Conservation (phyloP, 1,140 invertebrate genomes). For the Drosophila watanabei region DNA sequence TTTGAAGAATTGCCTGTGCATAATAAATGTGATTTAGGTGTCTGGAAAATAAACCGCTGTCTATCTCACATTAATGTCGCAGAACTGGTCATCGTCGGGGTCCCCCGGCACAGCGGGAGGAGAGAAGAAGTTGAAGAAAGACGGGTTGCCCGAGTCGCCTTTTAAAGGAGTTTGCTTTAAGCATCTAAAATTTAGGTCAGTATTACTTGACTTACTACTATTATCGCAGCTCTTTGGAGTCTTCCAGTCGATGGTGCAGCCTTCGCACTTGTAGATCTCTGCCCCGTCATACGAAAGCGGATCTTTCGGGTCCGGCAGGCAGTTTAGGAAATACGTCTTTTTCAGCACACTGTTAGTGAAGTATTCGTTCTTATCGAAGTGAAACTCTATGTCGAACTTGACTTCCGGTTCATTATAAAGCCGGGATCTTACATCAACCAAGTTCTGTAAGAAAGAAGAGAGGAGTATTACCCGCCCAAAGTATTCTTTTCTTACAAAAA, state of each 20-base stretch:
- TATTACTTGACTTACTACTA: slow-evolving; percentile 90
- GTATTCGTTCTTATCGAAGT: slow-evolving; percentile 95
- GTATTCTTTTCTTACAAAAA: not conserved
- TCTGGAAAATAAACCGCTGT: not conserved
- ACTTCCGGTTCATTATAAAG: slow-evolving; percentile 59
- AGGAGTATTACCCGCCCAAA: not conserved
- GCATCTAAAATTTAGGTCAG: not conserved
- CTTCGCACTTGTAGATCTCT: slow-evolving; percentile 94
- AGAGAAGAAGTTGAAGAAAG: slow-evolving; percentile 98
- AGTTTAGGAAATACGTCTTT: slow-evolving; percentile 95
- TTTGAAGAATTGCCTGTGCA: slow-evolving; percentile 86
- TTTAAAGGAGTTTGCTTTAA: no score
- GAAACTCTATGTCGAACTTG: slow-evolving; percentile 94
- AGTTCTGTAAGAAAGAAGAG: slow-evolving; percentile 5
- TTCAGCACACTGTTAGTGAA: slow-evolving; percentile 94
- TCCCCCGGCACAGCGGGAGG: slow-evolving; percentile 88
- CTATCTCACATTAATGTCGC: slow-evolving; percentile 74
- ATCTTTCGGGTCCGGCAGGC: slow-evolving; percentile 92
- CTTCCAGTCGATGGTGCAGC: slow-evolving; percentile 86
- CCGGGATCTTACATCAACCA: slow-evolving; percentile 64
- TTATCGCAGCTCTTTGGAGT: slow-evolving; percentile 93
- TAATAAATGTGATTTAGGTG: not conserved
- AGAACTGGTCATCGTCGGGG: slow-evolving; percentile 57
- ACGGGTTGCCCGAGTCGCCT: slow-evolving; percentile 1
- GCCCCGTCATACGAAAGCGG: slow-evolving; percentile 97